These are phyloP conservation scores for Astatotilapia flaviijosephi DNA, from an alignment of 2,113 vertebrate species.

Conservation along the genomic window DNA sequence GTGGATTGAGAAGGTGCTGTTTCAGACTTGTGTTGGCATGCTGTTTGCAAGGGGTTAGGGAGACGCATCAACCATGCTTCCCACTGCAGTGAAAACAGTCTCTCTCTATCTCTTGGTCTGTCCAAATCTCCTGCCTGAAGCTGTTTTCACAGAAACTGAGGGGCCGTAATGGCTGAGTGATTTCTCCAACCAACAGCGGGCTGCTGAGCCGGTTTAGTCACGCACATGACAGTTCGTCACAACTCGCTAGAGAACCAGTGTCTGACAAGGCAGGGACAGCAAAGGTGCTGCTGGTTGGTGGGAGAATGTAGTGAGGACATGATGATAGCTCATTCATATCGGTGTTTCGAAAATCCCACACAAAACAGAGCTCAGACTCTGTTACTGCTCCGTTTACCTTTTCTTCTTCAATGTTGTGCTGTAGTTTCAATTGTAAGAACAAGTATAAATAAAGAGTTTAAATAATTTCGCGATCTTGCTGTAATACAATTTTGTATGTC, in stretches of 20 bases:
- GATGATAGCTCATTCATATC: neutral
- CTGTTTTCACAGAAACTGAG: slow-evolving; percentile 56
- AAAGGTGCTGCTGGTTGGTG: slow-evolving; percentile 13
- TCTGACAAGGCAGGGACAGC: slow-evolving; percentile 41
- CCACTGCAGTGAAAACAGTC: slow-evolving; percentile 43
- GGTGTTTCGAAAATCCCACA: neutral
- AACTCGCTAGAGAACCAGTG: slow-evolving; percentile 28
- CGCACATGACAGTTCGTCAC: slow-evolving; percentile 55
- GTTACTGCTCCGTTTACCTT: neutral
- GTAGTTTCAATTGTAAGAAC: neutral
- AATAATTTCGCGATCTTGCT: neutral
- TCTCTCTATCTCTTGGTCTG: slow-evolving; percentile 20
- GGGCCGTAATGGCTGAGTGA: slow-evolving; percentile 55
- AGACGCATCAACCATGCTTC: slow-evolving; percentile 32
- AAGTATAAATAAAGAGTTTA: neutral
- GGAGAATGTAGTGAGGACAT: slow-evolving; percentile 7
- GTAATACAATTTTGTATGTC: neutral
- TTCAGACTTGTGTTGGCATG: slow-evolving; percentile 56
- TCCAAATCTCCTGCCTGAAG: slow-evolving; percentile 51
- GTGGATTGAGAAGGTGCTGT: slow-evolving; percentile 60
- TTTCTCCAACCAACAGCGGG: slow-evolving; percentile 31
- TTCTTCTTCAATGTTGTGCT: neutral
- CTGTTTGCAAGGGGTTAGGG: slow-evolving; percentile 53
- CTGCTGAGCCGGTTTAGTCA: slow-evolving; percentile 52
- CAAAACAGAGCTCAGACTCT: neutral